Evolutionary conservation across 2,888 invertebrate species (phyloP).

Genomic region (Carpatolechia fugitivella): DNA sequence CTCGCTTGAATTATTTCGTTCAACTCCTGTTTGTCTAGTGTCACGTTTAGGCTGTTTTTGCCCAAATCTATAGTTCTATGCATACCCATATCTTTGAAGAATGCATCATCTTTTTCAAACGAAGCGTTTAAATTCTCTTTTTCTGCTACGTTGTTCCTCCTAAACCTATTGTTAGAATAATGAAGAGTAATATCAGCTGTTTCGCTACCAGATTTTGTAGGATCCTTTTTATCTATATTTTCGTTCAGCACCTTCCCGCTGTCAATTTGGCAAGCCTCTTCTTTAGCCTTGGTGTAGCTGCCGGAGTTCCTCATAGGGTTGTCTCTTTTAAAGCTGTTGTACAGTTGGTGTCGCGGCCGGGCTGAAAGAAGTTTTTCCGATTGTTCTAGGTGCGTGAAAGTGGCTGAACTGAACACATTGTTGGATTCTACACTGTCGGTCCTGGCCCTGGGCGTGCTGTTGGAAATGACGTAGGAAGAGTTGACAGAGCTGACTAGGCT

Average conservation of each 20-base stretch:
- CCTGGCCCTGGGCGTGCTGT: slow-evolving; percentile 45
- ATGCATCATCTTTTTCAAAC: slow-evolving; percentile 64
- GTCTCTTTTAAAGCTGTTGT: slow-evolving; percentile 61
- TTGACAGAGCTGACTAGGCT: slow-evolving; percentile 70
- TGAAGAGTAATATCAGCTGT: slow-evolving; percentile 66
- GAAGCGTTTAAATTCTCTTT: slow-evolving; percentile 61
- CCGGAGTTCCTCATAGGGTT: slow-evolving; percentile 53
- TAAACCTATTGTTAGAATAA: slow-evolving; percentile 64
- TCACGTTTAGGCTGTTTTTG: slow-evolving; percentile 60
- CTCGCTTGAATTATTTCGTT: slow-evolving; percentile 72
- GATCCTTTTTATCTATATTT: slow-evolving; percentile 56
- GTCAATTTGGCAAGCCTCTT: slow-evolving; percentile 66
- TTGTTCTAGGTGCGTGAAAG: slow-evolving; percentile 67
- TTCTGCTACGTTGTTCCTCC: slow-evolving; percentile 53
- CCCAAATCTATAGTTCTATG: slow-evolving; percentile 49
- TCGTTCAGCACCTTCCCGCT: slow-evolving; percentile 61
- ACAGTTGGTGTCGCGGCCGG: slow-evolving; percentile 53
- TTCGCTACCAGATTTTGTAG: slow-evolving; percentile 45
- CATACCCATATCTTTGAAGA: slow-evolving; percentile 63
- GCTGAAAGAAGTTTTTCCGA: slow-evolving; percentile 61
- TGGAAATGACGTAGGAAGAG: slow-evolving; percentile 62
- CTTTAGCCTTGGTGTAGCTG: slow-evolving; percentile 65
- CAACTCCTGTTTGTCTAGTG: slow-evolving; percentile 66
- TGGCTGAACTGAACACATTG: slow-evolving; percentile 66
- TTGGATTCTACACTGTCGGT: slow-evolving; percentile 52